Base-by-base conservation (phyloP, 2,888 invertebrate species). In the Agelastica alni region DNA sequence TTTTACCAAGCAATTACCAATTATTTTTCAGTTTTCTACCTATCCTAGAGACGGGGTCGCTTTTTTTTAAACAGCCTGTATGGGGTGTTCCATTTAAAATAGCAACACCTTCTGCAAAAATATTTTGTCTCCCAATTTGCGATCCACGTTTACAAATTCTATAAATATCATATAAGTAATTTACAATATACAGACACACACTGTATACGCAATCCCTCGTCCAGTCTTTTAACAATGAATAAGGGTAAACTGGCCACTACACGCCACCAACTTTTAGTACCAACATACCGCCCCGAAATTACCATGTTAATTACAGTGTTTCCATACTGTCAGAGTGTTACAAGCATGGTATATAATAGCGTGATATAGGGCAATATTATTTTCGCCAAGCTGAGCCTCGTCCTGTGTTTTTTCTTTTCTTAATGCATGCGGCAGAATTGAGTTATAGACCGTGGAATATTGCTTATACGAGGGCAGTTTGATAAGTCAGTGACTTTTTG, bases 241-340 rank as follows among this genome's bases (percentile, higher is more conserved):
- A 46, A 46, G 48, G 41, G 48, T 49, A 59, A 58, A 73, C 72
- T 75, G 70, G 75, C 75, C 77, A 77, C 75, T 76, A 76, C 75
- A 76, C 72, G 77, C 76, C 76, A 74, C 67, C 66, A 72, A 74
- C 73, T 74, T 72, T 68, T 73, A 75, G 73, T 72, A 74, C 75
- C 75, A 74, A 75, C 71, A 73, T 71, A 70, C 75, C 76, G 75
- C 76, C 75, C 75, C 75, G 73, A 75, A 76, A 77, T 77, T 77
- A 77, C 75, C 75, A 77, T 77, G 76, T 74, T 77, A 76, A 77
- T 77, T 76, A 77, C 74, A 74, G 73, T 65, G 67, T 64, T 39
- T 31, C 41, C 66, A 65, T 64, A 66, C 67, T 66, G 66, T 67
- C 64, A 67, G 70, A 68, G 70, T 69, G 70, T n/a, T n/a, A n/a